These are phyloP conservation scores for Trachythela sp. DNA, from an alignment of 64 coral and sea anemone species.

Conservation along the genomic window DNA sequence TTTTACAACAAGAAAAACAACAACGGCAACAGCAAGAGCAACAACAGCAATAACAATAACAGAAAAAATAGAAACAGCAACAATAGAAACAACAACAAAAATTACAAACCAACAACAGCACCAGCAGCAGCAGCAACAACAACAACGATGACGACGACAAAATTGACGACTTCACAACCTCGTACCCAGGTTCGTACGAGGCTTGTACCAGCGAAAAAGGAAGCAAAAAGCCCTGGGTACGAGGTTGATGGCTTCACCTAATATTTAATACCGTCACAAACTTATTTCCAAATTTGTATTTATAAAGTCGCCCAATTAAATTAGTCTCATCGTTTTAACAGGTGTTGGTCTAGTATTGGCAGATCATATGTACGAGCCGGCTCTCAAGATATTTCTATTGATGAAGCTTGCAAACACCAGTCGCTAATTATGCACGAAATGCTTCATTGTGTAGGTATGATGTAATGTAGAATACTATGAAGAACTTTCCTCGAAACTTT, in stretches of 20 bases:
- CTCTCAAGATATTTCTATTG: background rate
- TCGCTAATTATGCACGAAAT: constrained; percentile 13
- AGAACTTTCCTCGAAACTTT: background rate
- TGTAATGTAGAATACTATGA: background rate
- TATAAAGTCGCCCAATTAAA: background rate
- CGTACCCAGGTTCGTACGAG: too few relatives aligned
- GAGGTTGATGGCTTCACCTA: background rate
- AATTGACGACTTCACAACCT: too few relatives aligned
- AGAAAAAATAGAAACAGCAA: background rate
- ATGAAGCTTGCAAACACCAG: background rate
- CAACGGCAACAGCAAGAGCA: background rate
- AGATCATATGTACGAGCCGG: background rate
- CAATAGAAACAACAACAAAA: too few relatives aligned
- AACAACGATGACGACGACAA: too few relatives aligned
- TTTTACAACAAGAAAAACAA: background rate
- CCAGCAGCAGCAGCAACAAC: too few relatives aligned
- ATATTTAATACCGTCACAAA: background rate
- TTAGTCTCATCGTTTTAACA: background rate
- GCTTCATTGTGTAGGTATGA: background rate
- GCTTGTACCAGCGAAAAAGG: too few relatives aligned
- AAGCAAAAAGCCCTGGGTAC: too few relatives aligned
- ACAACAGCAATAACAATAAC: background rate
- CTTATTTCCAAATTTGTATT: background rate
- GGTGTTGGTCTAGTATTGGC: background rate
- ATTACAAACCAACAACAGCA: too few relatives aligned